Percentiles rank a stretch among this genome's conserved stretches.
phyloP scores from a whole-genome alignment of 2,113 vertebrate genomes.

The Sclerurus mexicanus region DNA sequence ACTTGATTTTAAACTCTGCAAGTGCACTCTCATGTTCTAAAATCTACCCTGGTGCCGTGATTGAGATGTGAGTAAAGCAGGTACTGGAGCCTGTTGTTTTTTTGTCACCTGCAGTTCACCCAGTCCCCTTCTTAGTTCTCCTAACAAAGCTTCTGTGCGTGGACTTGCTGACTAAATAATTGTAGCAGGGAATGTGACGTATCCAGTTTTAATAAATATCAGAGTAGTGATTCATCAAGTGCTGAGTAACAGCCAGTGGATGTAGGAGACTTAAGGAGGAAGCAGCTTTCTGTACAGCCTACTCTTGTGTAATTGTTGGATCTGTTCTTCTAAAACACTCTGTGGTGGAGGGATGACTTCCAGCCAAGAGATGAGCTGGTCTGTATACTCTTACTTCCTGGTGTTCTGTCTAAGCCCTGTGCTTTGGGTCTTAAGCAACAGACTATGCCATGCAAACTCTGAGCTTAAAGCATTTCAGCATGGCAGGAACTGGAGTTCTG shows the following conservation, averaged over 20 bases:
- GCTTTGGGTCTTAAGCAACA: background rate
- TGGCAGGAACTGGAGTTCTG: background rate
- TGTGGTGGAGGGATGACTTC: background rate
- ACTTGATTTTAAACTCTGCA: background rate
- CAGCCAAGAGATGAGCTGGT: background rate
- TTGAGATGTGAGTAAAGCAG: background rate
- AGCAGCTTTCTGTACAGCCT: background rate
- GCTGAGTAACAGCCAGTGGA: background rate
- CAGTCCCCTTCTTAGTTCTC: background rate
- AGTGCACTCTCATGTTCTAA: background rate
- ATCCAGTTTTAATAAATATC: background rate
- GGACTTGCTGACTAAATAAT: background rate
- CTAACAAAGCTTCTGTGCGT: background rate
- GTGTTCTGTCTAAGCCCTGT: background rate
- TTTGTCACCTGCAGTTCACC: background rate
- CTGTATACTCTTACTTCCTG: background rate
- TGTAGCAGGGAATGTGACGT: background rate
- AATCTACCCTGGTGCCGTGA: background rate
- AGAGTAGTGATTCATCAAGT: conserved; percentile 12
- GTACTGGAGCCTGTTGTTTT: background rate
- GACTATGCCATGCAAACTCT: background rate
- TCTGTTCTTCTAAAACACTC: background rate
- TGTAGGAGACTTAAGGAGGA: background rate
- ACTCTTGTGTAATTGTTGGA: background rate
- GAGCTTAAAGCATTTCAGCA: background rate